Conservation (phyloP, 2,797 vertebrate species). For the Siniperca obscura region DNA sequence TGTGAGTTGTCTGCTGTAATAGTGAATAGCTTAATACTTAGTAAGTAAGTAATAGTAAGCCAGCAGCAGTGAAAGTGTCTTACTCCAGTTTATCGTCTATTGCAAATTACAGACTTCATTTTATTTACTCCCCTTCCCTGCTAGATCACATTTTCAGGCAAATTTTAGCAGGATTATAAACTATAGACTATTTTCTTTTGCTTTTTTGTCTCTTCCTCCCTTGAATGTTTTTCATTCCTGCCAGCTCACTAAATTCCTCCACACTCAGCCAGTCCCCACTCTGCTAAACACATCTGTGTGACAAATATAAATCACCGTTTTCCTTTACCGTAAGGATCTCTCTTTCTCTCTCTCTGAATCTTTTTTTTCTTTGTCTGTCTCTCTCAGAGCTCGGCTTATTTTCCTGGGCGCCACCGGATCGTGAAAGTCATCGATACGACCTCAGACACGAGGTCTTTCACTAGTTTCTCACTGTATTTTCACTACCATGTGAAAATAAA, state of each 20-base stretch:
- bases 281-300: conserved; percentile 74
- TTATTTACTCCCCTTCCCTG: conserved; percentile 1
- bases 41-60: conserved; percentile 2
- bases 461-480: conserved; percentile 40
- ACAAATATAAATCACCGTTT: conserved; percentile 78
- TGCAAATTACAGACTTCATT: conserved; percentile 16
- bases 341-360: neutral
- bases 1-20: neutral
- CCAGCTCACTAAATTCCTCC: conserved; percentile 72
- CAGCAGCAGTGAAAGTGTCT: neutral
- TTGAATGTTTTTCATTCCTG: conserved; percentile 66
- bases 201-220: conserved; percentile 31
- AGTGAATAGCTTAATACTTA: conserved; percentile 33
- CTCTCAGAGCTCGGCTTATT: conserved; percentile 11
- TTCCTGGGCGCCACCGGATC: neutral
- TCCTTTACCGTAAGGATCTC: conserved; percentile 24
- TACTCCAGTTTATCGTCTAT: neutral
- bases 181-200: conserved; percentile 32
- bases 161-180: conserved; percentile 29
- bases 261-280: conserved; percentile 48
- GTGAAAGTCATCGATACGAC: neutral
- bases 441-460: conserved; percentile 7
- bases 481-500: conserved; percentile 51
- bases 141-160: conserved; percentile 7
- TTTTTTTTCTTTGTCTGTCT: neutral